Evolutionary conservation across 2,113 vertebrate species (phyloP).

Genomic region (Nothocercus nigrocapillus): DNA sequence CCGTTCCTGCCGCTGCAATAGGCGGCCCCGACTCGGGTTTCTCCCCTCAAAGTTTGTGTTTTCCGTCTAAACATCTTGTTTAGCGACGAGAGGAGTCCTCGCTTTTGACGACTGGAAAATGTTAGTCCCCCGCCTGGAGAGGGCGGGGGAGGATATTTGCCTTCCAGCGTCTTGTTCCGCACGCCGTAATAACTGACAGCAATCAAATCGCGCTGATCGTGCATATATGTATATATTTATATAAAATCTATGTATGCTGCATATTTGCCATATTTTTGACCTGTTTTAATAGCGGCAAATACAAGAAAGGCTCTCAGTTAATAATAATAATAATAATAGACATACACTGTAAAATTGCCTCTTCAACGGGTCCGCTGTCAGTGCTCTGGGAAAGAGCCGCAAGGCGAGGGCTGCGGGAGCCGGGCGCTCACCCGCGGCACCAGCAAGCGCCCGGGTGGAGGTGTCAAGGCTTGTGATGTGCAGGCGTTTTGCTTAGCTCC

Average conservation of each 20-base stretch:
- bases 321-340: not conserved
- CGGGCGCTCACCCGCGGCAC: not conserved
- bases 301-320: not conserved
- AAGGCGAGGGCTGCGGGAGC: not conserved
- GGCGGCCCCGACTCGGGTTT: not conserved
- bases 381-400: not conserved
- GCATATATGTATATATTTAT: not conserved
- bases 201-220: not conserved
- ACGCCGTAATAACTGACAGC: not conserved
- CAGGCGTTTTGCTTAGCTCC: not conserved
- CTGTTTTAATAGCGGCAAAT: not conserved
- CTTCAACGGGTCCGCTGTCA: not conserved
- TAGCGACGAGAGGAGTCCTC: not conserved
- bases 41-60: not conserved
- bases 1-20: not conserved
- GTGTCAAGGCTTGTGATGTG: not conserved
- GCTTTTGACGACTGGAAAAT: not conserved
- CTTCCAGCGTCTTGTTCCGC: not conserved
- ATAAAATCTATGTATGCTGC: not conserved
- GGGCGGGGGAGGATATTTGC: not conserved
- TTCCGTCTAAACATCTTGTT: not conserved
- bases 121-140: not conserved
- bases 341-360: not conserved
- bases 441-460: not conserved
- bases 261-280: not conserved